phyloP scores from a whole-genome alignment of 92 coral and sea anemone genomes.

The Zoanthus sociatus region DNA sequence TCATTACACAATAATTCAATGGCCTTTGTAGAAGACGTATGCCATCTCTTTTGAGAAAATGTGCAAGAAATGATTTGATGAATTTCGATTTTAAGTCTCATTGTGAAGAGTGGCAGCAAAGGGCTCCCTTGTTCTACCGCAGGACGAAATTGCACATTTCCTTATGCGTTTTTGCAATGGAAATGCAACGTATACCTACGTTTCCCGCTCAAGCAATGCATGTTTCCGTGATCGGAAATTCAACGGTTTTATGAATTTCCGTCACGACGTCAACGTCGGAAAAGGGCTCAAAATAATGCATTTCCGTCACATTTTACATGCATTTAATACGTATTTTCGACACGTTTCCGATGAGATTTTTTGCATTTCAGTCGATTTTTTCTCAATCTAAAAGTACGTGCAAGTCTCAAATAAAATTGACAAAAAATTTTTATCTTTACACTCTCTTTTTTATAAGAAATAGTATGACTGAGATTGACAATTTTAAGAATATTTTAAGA shows the following conservation, averaged over 20 bases:
- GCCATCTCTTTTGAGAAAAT: slow-evolving; percentile 38
- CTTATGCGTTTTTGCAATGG: background rate
- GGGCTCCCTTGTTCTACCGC: slow-evolving; percentile 77
- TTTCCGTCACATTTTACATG: background rate
- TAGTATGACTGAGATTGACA: too few relatives aligned
- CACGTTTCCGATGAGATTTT: background rate
- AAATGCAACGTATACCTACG: background rate
- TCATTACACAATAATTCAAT: slow-evolving; percentile 52
- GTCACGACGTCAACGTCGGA: background rate
- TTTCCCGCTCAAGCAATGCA: background rate
- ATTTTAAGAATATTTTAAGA: too few relatives aligned
- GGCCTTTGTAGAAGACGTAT: slow-evolving; percentile 54
- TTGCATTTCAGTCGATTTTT: background rate
- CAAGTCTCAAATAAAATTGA: background rate
- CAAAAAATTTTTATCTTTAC: background rate
- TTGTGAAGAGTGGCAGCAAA: slow-evolving; percentile 72
- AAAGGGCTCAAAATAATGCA: background rate
- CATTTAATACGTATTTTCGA: background rate
- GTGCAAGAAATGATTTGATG: background rate
- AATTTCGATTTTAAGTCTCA: slow-evolving; percentile 58
- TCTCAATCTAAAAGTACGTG: background rate
- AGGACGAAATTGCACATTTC: background rate
- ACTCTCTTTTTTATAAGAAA: background rate
- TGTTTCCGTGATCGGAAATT: background rate
- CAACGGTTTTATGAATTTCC: background rate